A percentile compares a stretch with the other conserved stretches of the same genome.
phyloP scores from a whole-genome alignment of 2,888 invertebrate genomes.

The Eristalis tenax region DNA sequence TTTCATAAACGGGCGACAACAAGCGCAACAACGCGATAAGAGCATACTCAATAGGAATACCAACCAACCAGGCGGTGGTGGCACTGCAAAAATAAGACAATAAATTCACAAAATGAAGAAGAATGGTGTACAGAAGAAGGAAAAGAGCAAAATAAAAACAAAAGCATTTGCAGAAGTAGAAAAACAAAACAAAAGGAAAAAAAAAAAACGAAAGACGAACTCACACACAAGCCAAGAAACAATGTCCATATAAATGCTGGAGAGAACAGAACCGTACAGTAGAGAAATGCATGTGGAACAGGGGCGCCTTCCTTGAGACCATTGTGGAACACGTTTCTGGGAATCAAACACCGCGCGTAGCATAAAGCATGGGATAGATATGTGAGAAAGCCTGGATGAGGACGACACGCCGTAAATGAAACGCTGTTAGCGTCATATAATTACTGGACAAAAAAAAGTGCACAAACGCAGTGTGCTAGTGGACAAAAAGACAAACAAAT shows the following conservation, averaged over 20 bases:
- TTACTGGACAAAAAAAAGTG: slow-evolving; percentile 57
- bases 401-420: slow-evolving; percentile 71
- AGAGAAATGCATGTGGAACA: slow-evolving; percentile 71
- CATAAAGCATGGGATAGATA: slow-evolving; percentile 66
- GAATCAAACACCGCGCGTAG: slow-evolving; percentile 70
- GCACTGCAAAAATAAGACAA: slow-evolving; percentile 42
- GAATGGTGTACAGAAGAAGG: slow-evolving; percentile 36
- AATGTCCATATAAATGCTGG: slow-evolving; percentile 66
- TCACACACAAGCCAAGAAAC: slow-evolving; percentile 20
- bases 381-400: slow-evolving; percentile 71
- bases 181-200: background rate
- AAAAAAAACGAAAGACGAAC: slow-evolving; percentile 12
- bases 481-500: slow-evolving; percentile 15
- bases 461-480: slow-evolving; percentile 26
- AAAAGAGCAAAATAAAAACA: slow-evolving; percentile 44
- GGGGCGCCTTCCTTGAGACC: slow-evolving; percentile 72
- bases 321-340: slow-evolving; percentile 71
- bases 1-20: slow-evolving; percentile 71
- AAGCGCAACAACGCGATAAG: slow-evolving; percentile 71
- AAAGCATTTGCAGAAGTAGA: slow-evolving; percentile 36
- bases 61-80: slow-evolving; percentile 63
- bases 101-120: background rate
- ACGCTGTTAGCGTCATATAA: slow-evolving; percentile 71
- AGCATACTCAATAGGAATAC: slow-evolving; percentile 66
- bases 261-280: slow-evolving; percentile 45